Conservation (phyloP, 2,888 invertebrate genomes). For the Andrena chrysosceles region DNA sequence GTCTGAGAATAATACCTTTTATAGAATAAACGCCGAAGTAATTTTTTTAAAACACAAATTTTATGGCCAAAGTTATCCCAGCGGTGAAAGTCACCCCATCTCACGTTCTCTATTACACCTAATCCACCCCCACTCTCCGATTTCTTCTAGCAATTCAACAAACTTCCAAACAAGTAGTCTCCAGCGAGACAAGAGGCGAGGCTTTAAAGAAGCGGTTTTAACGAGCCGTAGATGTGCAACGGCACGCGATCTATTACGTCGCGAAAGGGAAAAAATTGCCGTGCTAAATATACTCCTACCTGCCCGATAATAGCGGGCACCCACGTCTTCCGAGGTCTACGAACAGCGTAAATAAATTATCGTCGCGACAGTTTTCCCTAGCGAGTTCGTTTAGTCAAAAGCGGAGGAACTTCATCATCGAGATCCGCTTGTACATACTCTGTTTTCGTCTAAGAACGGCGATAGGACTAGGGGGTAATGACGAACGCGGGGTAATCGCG, state of each 20-base stretch:
- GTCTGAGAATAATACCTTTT: no score
- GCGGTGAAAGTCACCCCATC: no score
- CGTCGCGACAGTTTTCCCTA: constrained; percentile 16
- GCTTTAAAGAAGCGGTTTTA: constrained; percentile 9
- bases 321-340: constrained; percentile 40
- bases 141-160: background rate
- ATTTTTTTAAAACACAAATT: no score
- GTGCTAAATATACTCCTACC: constrained; percentile 33
- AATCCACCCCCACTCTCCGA: no score
- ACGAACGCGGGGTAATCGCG: no score
- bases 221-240: constrained; percentile 22
- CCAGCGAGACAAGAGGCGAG: background rate
- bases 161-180: background rate
- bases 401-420: background rate
- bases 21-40: no score
- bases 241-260: constrained; percentile 39
- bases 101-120: background rate
- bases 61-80: no score
- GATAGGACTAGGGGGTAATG: no score
- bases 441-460: background rate
- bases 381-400: background rate
- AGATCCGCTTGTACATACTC: background rate
- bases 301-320: background rate
- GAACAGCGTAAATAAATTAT: constrained; percentile 38
- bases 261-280: constrained; percentile 34